Conservation (phyloP, 2,888 invertebrate genomes). For the Polyommatus icarus region DNA sequence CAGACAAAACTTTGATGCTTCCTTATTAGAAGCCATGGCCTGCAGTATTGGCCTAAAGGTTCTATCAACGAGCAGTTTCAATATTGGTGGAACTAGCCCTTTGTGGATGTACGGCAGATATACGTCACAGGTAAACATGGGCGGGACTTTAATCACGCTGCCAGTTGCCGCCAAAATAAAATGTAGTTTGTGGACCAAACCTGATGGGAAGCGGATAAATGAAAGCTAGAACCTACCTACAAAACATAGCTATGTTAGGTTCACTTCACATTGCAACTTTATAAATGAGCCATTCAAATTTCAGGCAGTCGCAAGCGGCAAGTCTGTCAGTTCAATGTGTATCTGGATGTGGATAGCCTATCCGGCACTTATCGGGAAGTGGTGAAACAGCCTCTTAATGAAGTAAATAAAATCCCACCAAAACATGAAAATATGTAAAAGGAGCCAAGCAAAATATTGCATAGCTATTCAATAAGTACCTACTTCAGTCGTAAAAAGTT, state of each 20-base stretch:
- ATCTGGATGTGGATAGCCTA: too few relatives aligned
- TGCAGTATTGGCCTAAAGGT: not conserved
- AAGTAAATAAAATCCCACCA: too few relatives aligned
- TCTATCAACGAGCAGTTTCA: not conserved
- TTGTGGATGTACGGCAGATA: constrained; percentile 2
- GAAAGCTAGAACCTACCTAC: not conserved
- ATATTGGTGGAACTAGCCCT: not conserved
- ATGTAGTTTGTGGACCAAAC: constrained; percentile 3
- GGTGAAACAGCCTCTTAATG: too few relatives aligned
- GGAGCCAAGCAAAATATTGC: too few relatives aligned
- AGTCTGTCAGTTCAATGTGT: too few relatives aligned
- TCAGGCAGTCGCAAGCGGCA: too few relatives aligned
- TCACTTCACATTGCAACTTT: not conserved
- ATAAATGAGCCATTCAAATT: too few relatives aligned
- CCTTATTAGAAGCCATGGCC: not conserved
- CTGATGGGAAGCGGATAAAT: not conserved
- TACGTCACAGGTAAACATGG: constrained; percentile 19
- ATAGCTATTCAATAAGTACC: too few relatives aligned
- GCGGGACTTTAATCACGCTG: constrained; percentile 16
- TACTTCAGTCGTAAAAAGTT: too few relatives aligned
- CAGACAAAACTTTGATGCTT: not conserved
- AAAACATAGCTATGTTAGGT: not conserved
- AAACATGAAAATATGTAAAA: too few relatives aligned
- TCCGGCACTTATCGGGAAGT: too few relatives aligned
- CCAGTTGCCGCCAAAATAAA: constrained; percentile 16